Conservation (phyloP, 2,113 vertebrate species). For the Hydrochoerus hydrochaeris region DNA sequence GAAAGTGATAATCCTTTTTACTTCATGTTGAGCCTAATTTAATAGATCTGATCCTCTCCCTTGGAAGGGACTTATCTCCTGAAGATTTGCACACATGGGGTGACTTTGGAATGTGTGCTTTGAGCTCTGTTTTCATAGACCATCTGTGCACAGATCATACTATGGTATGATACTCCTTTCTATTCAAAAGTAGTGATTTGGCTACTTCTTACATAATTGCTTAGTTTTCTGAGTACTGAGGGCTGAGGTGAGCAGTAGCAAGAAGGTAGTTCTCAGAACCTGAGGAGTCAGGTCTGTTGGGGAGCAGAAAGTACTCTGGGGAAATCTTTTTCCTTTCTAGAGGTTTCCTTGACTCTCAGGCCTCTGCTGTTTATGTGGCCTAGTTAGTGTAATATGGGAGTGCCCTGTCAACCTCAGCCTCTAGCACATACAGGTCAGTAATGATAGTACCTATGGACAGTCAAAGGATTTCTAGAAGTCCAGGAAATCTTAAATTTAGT, state of each 20-base stretch:
- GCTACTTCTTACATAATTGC: background rate
- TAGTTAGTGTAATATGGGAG: background rate
- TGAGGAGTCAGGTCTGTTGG: background rate
- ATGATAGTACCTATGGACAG: background rate
- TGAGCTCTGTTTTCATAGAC: background rate
- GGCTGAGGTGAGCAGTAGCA: background rate
- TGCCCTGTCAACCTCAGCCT: background rate
- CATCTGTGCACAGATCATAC: background rate
- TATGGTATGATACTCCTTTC: background rate
- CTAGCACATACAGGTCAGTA: background rate
- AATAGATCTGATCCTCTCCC: background rate
- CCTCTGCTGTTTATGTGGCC: background rate
- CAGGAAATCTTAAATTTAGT: background rate
- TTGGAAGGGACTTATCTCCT: background rate
- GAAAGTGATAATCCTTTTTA: background rate
- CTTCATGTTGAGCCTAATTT: background rate
- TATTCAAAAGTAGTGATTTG: background rate
- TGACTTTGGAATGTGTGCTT: background rate
- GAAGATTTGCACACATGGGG: background rate
- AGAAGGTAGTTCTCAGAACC: conserved; percentile 10
- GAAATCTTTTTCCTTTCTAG: background rate
- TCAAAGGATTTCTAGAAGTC: background rate
- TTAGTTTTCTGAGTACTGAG: conserved; percentile 12
- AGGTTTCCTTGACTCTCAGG: background rate
- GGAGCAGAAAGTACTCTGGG: background rate